Conservation (phyloP, 2,797 vertebrate genomes). For the Cossypha niveicapilla region DNA sequence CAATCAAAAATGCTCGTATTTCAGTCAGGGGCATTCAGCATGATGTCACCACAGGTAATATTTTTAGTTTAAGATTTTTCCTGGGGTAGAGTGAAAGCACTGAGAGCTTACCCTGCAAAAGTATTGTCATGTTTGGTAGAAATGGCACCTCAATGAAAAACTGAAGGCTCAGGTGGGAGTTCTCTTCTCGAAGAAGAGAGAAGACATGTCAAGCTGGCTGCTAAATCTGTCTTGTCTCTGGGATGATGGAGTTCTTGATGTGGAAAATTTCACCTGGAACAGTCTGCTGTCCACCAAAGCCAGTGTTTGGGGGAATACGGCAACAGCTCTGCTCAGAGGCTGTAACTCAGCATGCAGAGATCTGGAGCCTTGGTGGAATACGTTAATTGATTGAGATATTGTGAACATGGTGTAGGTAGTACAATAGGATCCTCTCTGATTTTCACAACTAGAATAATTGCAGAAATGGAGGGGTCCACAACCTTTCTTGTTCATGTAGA, state of each 20-base stretch:
- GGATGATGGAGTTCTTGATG: not conserved
- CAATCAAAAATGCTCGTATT: slow-evolving; percentile 88
- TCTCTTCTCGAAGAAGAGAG: not conserved
- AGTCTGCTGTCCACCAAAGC: not conserved
- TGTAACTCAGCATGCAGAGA: not conserved
- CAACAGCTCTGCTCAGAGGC: not conserved
- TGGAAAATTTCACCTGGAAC: not conserved
- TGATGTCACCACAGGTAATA: slow-evolving; percentile 89
- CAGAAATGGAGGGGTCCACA: not conserved
- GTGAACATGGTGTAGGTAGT: not conserved
- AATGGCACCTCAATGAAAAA: not conserved
- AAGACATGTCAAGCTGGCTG: not conserved
- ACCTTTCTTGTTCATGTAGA: not conserved
- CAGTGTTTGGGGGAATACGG: not conserved
- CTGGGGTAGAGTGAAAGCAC: not conserved
- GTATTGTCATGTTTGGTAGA: not conserved
- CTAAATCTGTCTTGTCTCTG: not conserved
- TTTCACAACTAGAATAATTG: not conserved
- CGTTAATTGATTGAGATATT: not conserved
- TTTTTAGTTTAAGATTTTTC: not conserved
- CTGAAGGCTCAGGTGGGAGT: not conserved
- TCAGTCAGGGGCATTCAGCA: slow-evolving; percentile 88
- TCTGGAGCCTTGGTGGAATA: not conserved
- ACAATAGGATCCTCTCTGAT: not conserved
- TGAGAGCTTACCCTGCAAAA: not conserved